Evolutionary conservation across 2,888 invertebrate species (phyloP).

Genomic region (Brachypterus glaber): DNA sequence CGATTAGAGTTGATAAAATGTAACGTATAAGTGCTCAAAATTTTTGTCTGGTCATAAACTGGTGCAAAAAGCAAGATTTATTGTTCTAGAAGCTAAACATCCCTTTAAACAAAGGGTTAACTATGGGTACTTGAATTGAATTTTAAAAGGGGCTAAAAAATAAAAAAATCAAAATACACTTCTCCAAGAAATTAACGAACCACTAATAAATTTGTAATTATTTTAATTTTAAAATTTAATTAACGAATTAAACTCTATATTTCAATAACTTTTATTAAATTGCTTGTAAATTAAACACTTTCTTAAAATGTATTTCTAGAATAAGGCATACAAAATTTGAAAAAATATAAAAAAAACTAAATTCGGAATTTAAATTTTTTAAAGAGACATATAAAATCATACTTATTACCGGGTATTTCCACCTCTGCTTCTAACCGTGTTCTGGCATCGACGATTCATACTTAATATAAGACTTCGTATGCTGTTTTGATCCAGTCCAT

Average conservation of each 20-base stretch:
- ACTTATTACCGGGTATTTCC: background rate
- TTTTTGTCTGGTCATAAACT: no score
- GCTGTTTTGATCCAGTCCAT: conserved; percentile 9
- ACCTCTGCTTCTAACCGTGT: background rate
- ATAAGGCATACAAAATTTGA: background rate
- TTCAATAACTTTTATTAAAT: background rate
- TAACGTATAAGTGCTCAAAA: no score
- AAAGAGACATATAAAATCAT: background rate
- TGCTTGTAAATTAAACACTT: no score
- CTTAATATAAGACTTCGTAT: conserved; percentile 17
- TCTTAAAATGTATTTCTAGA: background rate
- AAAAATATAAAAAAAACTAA: background rate
- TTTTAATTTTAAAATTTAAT: background rate
- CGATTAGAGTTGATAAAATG: no score
- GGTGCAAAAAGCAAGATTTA: no score
- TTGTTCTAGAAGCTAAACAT: no score
- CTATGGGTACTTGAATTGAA: no score
- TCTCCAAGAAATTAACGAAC: no score
- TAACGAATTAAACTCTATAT: background rate
- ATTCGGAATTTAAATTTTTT: background rate
- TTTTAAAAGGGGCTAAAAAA: no score
- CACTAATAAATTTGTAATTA: no score
- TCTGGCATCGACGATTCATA: conserved; percentile 11
- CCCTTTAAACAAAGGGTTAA: no score
- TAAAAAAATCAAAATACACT: no score